Base-by-base conservation (phyloP, 2,888 invertebrate genomes). In the Galerucella calmariensis region DNA sequence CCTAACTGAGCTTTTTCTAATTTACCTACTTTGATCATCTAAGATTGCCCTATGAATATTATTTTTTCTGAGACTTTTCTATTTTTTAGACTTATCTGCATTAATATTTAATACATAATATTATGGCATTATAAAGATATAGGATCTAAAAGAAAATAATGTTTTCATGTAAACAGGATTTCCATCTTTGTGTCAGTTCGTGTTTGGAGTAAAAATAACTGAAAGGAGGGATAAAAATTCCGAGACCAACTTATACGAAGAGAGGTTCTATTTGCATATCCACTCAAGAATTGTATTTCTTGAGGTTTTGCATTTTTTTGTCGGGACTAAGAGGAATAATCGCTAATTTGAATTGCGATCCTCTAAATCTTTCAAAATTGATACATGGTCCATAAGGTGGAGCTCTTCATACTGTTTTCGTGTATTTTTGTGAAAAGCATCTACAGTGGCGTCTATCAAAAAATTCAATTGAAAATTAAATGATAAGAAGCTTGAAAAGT, bases 261-360 rank as follows among this genome's bases (percentile, higher is more conserved):
- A 70, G 76, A 76, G 72, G 74, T 78, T 77, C 72, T 75, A 81
- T 82, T 81, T 79, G 80, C 81, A 81, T 82, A 77, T 72, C 77
- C 79, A 79, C 81, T 79, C 77, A 77, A 74, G 76, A 76, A 81
- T 81, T 81, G 81, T 82, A 78, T 81, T 80, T 80, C 78, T 79
- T 78, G 77, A 78, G 81, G 79, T 81, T 82, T 81, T 81, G 80
- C 82, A 82, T 82, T 81, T 81, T 81, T 82, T 81, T 41, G 72
- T 75, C 72, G 46, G 14, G 27, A 14, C 79, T 79, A 80, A 81
- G 81, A 79, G 79, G 82, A 81, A 83, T 85, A 85, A 85, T 85
- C 83, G 81, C 83, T 86, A 84, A 86, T 86, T 86, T 86, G 85
- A 86, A 86, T 86, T 85, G 85, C 85, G 82, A 84, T 84, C 83